A percentile compares a stretch with the other conserved stretches of the same genome.
Conservation (phyloP, 64 coral and sea anemone species). For the Dendronephthya gigantea region DNA sequence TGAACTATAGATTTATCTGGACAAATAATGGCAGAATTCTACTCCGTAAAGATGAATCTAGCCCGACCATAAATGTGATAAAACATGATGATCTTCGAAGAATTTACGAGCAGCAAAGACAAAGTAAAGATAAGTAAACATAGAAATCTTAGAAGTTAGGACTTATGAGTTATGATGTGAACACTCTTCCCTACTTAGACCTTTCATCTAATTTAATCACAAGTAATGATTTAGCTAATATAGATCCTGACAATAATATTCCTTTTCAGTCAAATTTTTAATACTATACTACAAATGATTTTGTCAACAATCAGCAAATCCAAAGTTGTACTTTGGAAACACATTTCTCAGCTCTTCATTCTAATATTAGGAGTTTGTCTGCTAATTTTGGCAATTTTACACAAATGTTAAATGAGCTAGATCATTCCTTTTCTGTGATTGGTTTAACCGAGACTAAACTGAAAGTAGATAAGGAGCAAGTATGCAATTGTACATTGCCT, state of each 20-base stretch:
- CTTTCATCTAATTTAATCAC: no score
- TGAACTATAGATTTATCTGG: not conserved
- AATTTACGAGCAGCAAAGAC: not conserved
- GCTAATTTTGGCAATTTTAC: not conserved
- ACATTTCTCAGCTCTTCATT: slow-evolving; percentile 7
- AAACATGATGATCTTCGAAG: slow-evolving; percentile 3
- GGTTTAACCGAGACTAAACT: no score
- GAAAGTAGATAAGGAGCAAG: no score
- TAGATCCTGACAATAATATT: no score
- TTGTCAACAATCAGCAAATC: not conserved
- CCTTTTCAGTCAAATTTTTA: no score
- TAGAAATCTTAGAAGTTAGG: no score
- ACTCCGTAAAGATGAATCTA: not conserved
- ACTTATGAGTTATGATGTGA: no score
- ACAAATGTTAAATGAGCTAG: not conserved
- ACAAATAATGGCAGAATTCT: not conserved
- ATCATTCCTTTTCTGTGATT: not conserved
- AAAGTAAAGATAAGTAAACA: no score
- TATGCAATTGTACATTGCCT: no score
- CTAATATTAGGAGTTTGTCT: not conserved
- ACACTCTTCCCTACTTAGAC: no score
- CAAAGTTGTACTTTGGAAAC: not conserved
- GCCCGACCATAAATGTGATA: not conserved
- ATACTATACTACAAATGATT: not conserved
- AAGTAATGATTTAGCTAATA: no score